phyloP scores from a whole-genome alignment of 1,140 invertebrate species.

The Ostrea denselamellosa region DNA sequence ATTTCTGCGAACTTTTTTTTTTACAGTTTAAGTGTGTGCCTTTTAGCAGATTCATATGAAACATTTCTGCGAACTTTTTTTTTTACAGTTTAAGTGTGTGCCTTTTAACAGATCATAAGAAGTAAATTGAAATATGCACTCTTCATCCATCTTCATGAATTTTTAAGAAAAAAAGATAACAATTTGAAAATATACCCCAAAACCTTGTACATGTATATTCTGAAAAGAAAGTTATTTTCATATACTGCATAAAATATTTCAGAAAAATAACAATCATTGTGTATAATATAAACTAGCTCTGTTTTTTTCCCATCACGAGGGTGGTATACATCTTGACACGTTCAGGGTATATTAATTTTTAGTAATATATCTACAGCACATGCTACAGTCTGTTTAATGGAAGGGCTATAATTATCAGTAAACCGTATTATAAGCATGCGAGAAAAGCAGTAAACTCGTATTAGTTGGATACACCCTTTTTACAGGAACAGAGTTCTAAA shows the following conservation, averaged over 20 bases:
- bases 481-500: too few species aligned
- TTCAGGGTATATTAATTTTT: constrained; percentile 15
- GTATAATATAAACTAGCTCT: background rate
- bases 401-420: background rate
- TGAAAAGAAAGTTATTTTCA: too few species aligned
- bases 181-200: too few species aligned
- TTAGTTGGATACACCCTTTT: too few species aligned
- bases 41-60: too few species aligned
- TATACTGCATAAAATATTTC: too few species aligned
- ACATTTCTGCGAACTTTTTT: background rate
- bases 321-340: background rate
- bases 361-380: background rate
- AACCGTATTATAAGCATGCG: background rate
- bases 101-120: too few species aligned
- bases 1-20: background rate
- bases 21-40: background rate
- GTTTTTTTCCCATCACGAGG: background rate
- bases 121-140: too few species aligned
- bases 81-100: background rate
- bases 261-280: too few species aligned
- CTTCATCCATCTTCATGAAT: too few species aligned
- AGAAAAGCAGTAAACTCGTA: background rate
- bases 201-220: too few species aligned
- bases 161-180: too few species aligned
- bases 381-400: background rate